A percentile compares a stretch with the other conserved stretches of the same genome.
phyloP scores from a whole-genome alignment of 2,113 vertebrate species.

The Peromyscus californicus region DNA sequence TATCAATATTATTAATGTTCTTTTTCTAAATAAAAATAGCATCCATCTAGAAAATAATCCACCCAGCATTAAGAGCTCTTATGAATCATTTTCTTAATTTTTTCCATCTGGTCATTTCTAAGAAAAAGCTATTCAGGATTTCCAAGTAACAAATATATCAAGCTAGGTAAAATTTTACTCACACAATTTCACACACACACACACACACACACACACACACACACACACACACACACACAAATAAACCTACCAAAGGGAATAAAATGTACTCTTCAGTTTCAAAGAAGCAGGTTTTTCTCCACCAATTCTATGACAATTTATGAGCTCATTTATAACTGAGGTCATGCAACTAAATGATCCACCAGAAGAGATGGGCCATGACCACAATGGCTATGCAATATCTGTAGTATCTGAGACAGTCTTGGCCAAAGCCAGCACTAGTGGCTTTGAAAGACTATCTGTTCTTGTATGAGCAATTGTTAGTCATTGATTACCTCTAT shows the following conservation, averaged over 20 bases:
- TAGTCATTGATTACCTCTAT: conserved; percentile 36
- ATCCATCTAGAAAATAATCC: conserved; percentile 50
- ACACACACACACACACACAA: background rate
- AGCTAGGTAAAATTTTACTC: conserved; percentile 59
- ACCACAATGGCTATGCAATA: too few relatives aligned
- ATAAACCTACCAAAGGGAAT: background rate
- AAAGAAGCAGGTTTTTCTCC: conserved; percentile 14
- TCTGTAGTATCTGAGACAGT: background rate
- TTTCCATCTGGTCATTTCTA: conserved; percentile 75
- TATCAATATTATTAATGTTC: conserved; percentile 45
- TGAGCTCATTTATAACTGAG: conserved; percentile 12
- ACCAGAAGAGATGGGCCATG: background rate
- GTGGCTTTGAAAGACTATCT: conserved; percentile 49
- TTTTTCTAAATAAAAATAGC: conserved; percentile 69
- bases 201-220: background rate
- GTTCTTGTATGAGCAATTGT: background rate
- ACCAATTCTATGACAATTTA: background rate
- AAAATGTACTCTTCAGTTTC: conserved; percentile 43
- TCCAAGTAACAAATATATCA: conserved; percentile 69
- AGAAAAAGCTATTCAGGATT: conserved; percentile 73
- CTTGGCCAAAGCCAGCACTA: background rate
- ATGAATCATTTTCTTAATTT: conserved; percentile 75
- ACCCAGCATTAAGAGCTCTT: conserved; percentile 48
- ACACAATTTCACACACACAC: background rate
- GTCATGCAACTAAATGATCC: background rate